Percentiles rank a stretch among this genome's conserved stretches.
These are phyloP conservation scores for Suncus etruscus DNA, from an alignment of 2,113 vertebrate species.

Conservation along the genomic window DNA sequence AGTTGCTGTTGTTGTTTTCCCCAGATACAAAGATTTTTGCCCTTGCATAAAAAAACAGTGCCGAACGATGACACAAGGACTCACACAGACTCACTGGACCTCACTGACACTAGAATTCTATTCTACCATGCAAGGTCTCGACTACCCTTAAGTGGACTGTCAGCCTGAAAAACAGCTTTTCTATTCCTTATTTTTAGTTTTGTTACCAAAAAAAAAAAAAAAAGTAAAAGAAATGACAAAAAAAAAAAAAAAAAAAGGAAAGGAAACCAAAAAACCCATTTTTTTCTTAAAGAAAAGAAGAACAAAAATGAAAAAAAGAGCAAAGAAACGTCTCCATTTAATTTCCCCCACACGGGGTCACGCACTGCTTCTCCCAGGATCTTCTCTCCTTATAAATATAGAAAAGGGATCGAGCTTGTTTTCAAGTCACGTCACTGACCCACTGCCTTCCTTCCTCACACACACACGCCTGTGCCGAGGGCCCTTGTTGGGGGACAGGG, in stretches of 20 bases:
- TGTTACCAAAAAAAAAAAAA: slow-evolving; percentile 90
- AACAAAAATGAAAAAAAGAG: slow-evolving; percentile 82
- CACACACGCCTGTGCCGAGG: slow-evolving; percentile 64
- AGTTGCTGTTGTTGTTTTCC: slow-evolving; percentile 84
- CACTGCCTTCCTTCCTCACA: slow-evolving; percentile 78
- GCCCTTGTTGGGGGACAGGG: slow-evolving; percentile 51
- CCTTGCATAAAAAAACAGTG: slow-evolving; percentile 94
- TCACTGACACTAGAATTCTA: slow-evolving; percentile 93
- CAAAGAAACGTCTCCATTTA: slow-evolving; percentile 88
- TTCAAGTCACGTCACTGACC: slow-evolving; percentile 87
- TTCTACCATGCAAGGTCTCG: slow-evolving; percentile 91
- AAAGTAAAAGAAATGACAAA: slow-evolving; percentile 85
- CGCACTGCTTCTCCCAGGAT: slow-evolving; percentile 87
- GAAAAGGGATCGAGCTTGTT: slow-evolving; percentile 88
- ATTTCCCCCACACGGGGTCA: slow-evolving; percentile 87
- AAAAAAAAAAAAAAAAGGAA: slow-evolving; percentile 76
- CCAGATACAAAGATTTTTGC: slow-evolving; percentile 92
- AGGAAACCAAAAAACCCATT: slow-evolving; percentile 88
- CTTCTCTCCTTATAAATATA: slow-evolving; percentile 88
- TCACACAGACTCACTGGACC: slow-evolving; percentile 95
- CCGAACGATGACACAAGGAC: slow-evolving; percentile 94
- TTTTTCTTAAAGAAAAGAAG: slow-evolving; percentile 72
- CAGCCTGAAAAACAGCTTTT: slow-evolving; percentile 90
- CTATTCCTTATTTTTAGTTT: slow-evolving; percentile 90
- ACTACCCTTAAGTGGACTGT: slow-evolving; percentile 89